phyloP scores from a whole-genome alignment of 2,797 vertebrate species.

The Neomorphus geoffroyi region DNA sequence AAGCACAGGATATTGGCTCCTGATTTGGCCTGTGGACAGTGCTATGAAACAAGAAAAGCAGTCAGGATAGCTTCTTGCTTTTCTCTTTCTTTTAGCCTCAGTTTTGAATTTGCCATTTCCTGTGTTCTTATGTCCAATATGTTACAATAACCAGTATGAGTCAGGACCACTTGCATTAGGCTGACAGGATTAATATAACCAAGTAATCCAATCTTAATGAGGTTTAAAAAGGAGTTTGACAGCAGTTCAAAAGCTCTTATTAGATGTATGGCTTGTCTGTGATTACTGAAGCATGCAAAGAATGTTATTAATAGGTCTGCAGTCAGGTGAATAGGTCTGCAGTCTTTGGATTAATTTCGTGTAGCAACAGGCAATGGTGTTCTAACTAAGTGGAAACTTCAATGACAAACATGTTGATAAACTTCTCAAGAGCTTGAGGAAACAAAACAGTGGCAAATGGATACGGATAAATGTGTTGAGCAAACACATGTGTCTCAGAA shows the following conservation, averaged over 20 bases:
- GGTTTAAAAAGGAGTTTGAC: slow-evolving; percentile 58
- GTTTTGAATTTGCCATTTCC: neutral
- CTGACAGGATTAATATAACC: slow-evolving; percentile 26
- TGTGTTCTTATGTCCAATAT: neutral
- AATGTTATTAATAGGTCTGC: slow-evolving; percentile 63
- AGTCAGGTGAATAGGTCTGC: slow-evolving; percentile 38
- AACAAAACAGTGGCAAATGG: neutral
- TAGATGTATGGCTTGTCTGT: slow-evolving; percentile 29
- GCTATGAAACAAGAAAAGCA: neutral
- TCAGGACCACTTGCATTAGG: neutral
- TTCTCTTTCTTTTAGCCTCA: neutral
- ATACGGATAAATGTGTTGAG: neutral
- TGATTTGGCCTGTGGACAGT: neutral
- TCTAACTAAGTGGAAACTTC: slow-evolving; percentile 11
- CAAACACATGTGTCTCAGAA: neutral
- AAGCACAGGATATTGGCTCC: neutral
- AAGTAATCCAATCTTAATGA: slow-evolving; percentile 70
- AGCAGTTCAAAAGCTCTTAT: slow-evolving; percentile 24
- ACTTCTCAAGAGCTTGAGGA: slow-evolving; percentile 3
- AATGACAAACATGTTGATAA: slow-evolving; percentile 9
- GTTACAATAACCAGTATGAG: slow-evolving; percentile 19
- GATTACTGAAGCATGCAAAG: slow-evolving; percentile 56
- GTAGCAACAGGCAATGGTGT: slow-evolving; percentile 8
- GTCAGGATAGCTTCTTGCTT: neutral
- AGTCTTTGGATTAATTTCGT: slow-evolving; percentile 18